Percentiles rank a stretch among this genome's conserved stretches.
These are phyloP conservation scores for Agelastica alni DNA, from an alignment of 2,888 invertebrate genomes.

Conservation along the genomic window DNA sequence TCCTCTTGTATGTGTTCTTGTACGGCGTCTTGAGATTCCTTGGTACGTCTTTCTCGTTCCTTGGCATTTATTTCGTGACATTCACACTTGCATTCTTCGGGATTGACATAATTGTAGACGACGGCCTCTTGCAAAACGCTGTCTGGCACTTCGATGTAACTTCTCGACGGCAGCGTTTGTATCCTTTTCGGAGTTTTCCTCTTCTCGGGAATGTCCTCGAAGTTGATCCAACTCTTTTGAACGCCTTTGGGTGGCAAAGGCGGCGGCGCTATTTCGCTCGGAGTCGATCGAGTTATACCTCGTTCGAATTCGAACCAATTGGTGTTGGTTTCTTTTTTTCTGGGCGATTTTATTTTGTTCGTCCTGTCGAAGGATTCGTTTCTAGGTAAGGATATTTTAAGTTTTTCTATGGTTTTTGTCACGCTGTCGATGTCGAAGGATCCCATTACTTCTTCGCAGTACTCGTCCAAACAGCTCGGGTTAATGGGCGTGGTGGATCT, in stretches of 20 bases:
- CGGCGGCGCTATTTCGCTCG: slow-evolving; percentile 54
- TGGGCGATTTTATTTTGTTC: slow-evolving; percentile 58
- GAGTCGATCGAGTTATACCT: slow-evolving; percentile 53
- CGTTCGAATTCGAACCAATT: slow-evolving; percentile 67
- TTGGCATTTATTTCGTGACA: slow-evolving; percentile 67
- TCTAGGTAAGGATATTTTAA: slow-evolving; percentile 70
- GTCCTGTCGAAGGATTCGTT: slow-evolving; percentile 48
- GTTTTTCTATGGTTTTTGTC: slow-evolving; percentile 62
- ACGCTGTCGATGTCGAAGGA: slow-evolving; percentile 44
- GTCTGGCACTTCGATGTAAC: slow-evolving; percentile 55
- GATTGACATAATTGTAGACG: slow-evolving; percentile 80
- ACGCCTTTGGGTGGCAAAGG: slow-evolving; percentile 57
- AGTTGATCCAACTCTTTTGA: slow-evolving; percentile 78
- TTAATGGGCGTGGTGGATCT: slow-evolving; percentile 74
- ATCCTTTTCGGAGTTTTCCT: slow-evolving; percentile 81
- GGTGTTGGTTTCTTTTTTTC: slow-evolving; percentile 53
- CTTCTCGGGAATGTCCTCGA: slow-evolving; percentile 83
- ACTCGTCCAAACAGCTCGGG: slow-evolving; percentile 73
- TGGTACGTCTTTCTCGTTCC: slow-evolving; percentile 45
- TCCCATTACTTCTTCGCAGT: slow-evolving; percentile 59
- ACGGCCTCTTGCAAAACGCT: slow-evolving; percentile 56
- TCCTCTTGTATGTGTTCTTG: slow-evolving; percentile 53
- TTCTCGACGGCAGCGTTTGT: slow-evolving; percentile 74
- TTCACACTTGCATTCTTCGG: slow-evolving; percentile 86
- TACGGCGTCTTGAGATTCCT: slow-evolving; percentile 28